phyloP scores from a whole-genome alignment of 2,113 vertebrate species.

The Natator depressus region DNA sequence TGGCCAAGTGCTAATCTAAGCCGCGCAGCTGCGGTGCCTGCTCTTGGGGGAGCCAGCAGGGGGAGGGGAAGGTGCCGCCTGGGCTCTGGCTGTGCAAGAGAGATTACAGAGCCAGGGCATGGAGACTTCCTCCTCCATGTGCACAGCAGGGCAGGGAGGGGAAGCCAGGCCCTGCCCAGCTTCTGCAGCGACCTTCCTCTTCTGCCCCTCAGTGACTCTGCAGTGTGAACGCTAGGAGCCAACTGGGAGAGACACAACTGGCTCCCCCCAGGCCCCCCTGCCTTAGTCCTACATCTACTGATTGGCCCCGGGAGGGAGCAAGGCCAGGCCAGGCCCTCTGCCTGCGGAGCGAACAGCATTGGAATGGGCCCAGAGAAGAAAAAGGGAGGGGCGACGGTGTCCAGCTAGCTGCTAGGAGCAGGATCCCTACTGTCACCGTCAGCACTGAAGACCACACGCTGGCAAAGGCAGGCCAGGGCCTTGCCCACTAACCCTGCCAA shows the following conservation, averaged over 20 bases:
- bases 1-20: neutral
- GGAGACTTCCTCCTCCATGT: too few relatives aligned
- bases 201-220: neutral
- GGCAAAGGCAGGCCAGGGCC: neutral
- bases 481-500: neutral
- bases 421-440: neutral
- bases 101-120: neutral
- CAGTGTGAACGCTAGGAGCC: neutral
- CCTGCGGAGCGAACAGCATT: neutral
- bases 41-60: neutral
- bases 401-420: too few relatives aligned
- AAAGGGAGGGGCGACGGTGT: neutral
- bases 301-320: conserved; percentile 1
- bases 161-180: neutral
- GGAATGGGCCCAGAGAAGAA: neutral
- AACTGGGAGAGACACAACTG: neutral
- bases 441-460: too few relatives aligned
- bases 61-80: neutral
- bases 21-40: neutral
- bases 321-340: conserved; percentile 3
- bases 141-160: neutral
- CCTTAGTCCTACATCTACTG: neutral
- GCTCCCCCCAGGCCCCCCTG: neutral
- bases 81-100: neutral
- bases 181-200: neutral